Evolutionary conservation across 2,888 invertebrate genomes (phyloP), one percentile per base, ranked within the genome.

Genomic region (Nemotelus nigrinus): DNA sequence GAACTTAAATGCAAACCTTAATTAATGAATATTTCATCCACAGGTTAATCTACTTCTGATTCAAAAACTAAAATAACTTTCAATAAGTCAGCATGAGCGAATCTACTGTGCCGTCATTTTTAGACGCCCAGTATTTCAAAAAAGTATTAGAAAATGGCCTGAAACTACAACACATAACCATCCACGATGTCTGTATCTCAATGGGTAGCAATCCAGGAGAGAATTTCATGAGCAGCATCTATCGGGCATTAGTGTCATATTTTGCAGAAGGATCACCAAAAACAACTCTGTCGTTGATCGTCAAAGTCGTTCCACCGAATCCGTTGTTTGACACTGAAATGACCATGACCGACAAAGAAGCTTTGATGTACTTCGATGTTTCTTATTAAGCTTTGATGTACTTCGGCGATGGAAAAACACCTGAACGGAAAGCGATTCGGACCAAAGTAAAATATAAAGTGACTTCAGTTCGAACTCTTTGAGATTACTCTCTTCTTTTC

Each of bases 351-450:
- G 83, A 86, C 80, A 87, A 87, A 57, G 88, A 89, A 82, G 85
- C 85, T 43, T 86, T 87, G 80, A 88, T 89, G 85, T 89, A 82
- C 58, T 84, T 82, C 25, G 85, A 85, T 81, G 86, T 87, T 8
- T 83, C n/a, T n/a, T n/a, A n/a, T n/a, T n/a, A 89, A 82, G 85
- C 85, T 43, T 86, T 87, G 80, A 88, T 89, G 85, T 89, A 82
- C 58, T 84, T 82, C 88, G 44, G 84, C 85, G 77, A 83, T 89
- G 80, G 86, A 88, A 81, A 84, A 87, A 77, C 47, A 43, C n/a
- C 82, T 88, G 53, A 84, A 88, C 63, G 88, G 87, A 25, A 83
- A 84, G n/a, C 53, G 48, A 80, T 86, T 87, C 55, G 85, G 85
- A 4, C 85, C 87, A 76, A 84, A 82, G 86, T 85, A 80, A 80